These are phyloP conservation scores for Nipponia nippon DNA, from an alignment of 2,113 vertebrate genomes.

Conservation along the genomic window DNA sequence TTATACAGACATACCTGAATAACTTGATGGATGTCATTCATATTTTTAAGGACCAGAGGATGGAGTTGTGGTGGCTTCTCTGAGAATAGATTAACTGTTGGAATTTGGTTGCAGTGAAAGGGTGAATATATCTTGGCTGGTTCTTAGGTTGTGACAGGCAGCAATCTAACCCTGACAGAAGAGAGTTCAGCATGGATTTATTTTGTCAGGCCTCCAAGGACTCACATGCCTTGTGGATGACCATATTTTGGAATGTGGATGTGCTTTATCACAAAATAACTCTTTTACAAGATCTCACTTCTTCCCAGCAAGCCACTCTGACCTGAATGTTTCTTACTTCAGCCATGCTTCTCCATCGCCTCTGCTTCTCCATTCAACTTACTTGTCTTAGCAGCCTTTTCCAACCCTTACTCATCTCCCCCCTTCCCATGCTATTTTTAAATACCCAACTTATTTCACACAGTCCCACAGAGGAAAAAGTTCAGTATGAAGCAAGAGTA, in stretches of 20 bases:
- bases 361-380: background rate
- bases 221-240: too few relatives aligned
- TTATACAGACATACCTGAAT: background rate
- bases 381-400: background rate
- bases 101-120: background rate
- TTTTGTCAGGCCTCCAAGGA: too few relatives aligned
- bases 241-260: background rate
- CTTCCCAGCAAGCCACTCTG: background rate
- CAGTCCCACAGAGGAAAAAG: background rate
- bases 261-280: background rate
- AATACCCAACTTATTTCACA: background rate
- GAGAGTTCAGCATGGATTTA: background rate
- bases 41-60: background rate
- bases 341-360: background rate
- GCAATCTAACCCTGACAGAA: background rate
- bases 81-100: background rate
- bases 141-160: background rate
- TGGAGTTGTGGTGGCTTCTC: background rate
- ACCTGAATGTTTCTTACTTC: background rate
- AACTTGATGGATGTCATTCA: background rate
- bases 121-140: background rate
- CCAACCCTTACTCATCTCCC: background rate
- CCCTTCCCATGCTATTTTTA: background rate
- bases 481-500: background rate
- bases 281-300: background rate